These are phyloP conservation scores for Colinus virginianus DNA, from an alignment of 2,113 vertebrate species.

Conservation along the genomic window DNA sequence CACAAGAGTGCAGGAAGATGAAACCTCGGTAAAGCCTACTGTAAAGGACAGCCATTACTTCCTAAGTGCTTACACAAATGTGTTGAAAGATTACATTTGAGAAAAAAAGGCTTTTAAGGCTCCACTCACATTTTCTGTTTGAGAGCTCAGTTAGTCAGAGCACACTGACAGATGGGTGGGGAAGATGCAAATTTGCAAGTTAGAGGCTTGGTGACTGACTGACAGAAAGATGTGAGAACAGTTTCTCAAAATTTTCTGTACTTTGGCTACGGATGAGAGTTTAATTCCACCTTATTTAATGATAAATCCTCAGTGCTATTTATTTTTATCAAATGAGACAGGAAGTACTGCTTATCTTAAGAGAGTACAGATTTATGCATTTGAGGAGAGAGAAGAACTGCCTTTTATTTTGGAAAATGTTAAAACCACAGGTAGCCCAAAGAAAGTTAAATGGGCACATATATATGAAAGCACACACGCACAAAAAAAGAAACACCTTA, in stretches of 20 bases:
- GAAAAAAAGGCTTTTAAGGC: neutral
- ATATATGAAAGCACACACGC: neutral
- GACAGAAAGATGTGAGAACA: neutral
- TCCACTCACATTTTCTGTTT: neutral
- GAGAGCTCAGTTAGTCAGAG: neutral
- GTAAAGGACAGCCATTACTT: neutral
- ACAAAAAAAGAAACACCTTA: too few species aligned
- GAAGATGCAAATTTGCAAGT: neutral
- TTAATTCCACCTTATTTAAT: neutral
- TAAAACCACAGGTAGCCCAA: neutral
- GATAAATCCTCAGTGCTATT: neutral
- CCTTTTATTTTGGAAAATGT: neutral
- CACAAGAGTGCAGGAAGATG: neutral
- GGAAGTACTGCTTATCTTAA: neutral
- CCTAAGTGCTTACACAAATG: constrained; percentile 12
- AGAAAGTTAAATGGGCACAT: neutral
- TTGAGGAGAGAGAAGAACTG: neutral
- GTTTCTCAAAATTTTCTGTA: neutral
- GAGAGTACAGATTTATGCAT: neutral
- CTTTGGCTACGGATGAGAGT: neutral
- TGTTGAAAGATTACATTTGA: constrained; percentile 6
- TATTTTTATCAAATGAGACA: neutral
- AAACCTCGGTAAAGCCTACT: neutral
- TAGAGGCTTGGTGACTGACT: neutral
- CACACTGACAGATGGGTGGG: neutral